phyloP scores from a whole-genome alignment of 1,140 invertebrate genomes.

The Bombus superbus region DNA sequence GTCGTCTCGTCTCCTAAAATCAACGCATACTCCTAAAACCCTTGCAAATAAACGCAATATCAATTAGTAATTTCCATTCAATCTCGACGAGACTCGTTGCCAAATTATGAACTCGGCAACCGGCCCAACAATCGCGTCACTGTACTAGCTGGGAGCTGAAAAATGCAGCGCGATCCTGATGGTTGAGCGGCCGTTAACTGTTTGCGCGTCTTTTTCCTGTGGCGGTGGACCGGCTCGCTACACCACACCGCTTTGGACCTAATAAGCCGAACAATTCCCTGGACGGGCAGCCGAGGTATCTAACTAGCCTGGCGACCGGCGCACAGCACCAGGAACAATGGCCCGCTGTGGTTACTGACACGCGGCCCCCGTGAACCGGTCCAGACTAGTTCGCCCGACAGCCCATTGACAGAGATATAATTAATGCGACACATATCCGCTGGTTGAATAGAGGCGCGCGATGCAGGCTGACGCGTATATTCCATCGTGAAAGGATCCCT shows the following conservation, averaged over 20 bases:
- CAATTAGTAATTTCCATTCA: neutral
- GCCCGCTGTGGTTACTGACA: slow-evolving; percentile 77
- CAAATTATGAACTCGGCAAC: neutral
- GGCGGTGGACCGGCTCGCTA: slow-evolving; percentile 29
- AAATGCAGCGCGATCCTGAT: neutral
- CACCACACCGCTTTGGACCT: slow-evolving; percentile 70
- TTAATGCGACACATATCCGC: slow-evolving; percentile 74
- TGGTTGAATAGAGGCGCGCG: slow-evolving; percentile 62
- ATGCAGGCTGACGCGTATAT: slow-evolving; percentile 63
- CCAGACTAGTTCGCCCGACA: slow-evolving; percentile 65
- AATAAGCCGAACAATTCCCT: slow-evolving; percentile 79
- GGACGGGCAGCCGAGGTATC: slow-evolving; percentile 62
- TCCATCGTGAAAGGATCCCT: slow-evolving; percentile 55
- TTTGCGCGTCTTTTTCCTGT: slow-evolving; percentile 25
- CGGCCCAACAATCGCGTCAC: neutral
- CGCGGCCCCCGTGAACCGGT: slow-evolving; percentile 67
- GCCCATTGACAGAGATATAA: slow-evolving; percentile 74
- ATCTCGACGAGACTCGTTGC: no score
- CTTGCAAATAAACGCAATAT: no score
- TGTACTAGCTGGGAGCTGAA: neutral
- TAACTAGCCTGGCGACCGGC: slow-evolving; percentile 60
- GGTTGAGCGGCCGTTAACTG: slow-evolving; percentile 12
- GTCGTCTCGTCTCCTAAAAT: no score
- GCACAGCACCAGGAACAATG: slow-evolving; percentile 72
- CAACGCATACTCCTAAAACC: no score